Conservation (phyloP, 2,797 vertebrate species). For the Pangasius djambal region DNA sequence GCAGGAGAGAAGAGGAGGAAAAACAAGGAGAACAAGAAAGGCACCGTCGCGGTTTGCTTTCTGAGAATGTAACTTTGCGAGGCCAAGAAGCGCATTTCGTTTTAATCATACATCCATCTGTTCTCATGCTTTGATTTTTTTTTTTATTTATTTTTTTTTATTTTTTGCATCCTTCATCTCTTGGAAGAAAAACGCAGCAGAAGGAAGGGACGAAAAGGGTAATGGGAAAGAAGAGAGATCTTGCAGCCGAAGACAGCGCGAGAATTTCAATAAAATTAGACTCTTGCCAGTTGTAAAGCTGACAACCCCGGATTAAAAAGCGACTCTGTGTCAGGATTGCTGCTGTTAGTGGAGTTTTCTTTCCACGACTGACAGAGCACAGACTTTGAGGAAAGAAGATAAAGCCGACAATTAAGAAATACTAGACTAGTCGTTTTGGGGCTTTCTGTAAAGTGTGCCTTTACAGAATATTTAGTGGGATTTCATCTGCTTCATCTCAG, state of each 20-base stretch:
- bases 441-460: conserved; percentile 16
- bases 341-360: conserved; percentile 17
- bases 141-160: too few relatives aligned
- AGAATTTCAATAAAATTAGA: conserved; percentile 51
- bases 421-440: neutral
- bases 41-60: conserved; percentile 61
- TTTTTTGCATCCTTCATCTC: conserved; percentile 28
- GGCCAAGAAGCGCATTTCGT: conserved; percentile 54
- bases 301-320: conserved; percentile 18
- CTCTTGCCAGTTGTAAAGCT: conserved; percentile 18
- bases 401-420: conserved; percentile 4
- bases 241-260: conserved; percentile 66
- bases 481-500: conserved; percentile 6
- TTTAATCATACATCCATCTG: conserved; percentile 48
- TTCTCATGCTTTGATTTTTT: conserved; percentile 34
- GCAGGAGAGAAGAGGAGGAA: conserved; percentile 51
- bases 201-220: conserved; percentile 49
- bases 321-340: conserved; percentile 8
- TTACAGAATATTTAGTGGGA: conserved; percentile 4
- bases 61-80: conserved; percentile 72
- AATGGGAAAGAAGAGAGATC: conserved; percentile 70
- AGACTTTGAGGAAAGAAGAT: conserved; percentile 13
- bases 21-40: conserved; percentile 18
- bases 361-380: neutral
- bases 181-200: conserved; percentile 54